Evolutionary conservation across 2,888 invertebrate genomes (phyloP), one percentile per base, ranked within the genome.

Genomic region (Drosophila robusta): DNA sequence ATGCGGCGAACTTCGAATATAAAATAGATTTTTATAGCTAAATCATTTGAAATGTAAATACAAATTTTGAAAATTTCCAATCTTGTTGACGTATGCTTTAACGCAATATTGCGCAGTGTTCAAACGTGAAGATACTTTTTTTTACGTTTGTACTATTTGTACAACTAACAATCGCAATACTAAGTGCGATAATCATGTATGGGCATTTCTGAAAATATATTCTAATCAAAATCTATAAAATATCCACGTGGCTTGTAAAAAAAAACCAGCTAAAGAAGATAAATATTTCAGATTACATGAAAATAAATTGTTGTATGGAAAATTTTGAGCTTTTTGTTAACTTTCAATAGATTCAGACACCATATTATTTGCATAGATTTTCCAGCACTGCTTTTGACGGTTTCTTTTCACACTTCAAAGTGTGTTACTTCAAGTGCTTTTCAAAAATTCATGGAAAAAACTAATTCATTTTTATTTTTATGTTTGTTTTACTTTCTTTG

Each of bases 1-100:
- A 71, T 52, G 5, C 3, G 2, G 14, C 26, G 38, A 14, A 60
- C 67, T 29, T 1, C 22, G 32, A 22, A n/a, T 45, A 52, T 42
- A 32, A 12, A 29, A 34, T 4, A 32, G 14, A 44, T 39, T 29
- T 38, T 58, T 24, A 34, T 46, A n/a, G 39, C 26, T 16, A 29
- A 44, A 34, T 54, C 24, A 60, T 54, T 49, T 36, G 29, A 44
- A 18, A 26, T 45, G 50, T 29, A 8, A 34, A 26, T 34, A 16
- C 0, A 45, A 11, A 34, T 11, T n/a, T 34, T 12, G 24, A 16
- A 41, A 62, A 46, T 32, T 16, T n/a, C 18, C 9, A 24, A 24
- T 34, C 36, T 24, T 32, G 26, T 29, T 38, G 1, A 9, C 16
- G 32, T 12, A 22, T 24, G 3, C 1, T 16, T 11, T 4, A 51